phyloP scores from a whole-genome alignment of 2,797 vertebrate genomes.

The Ficedula albicollis region DNA sequence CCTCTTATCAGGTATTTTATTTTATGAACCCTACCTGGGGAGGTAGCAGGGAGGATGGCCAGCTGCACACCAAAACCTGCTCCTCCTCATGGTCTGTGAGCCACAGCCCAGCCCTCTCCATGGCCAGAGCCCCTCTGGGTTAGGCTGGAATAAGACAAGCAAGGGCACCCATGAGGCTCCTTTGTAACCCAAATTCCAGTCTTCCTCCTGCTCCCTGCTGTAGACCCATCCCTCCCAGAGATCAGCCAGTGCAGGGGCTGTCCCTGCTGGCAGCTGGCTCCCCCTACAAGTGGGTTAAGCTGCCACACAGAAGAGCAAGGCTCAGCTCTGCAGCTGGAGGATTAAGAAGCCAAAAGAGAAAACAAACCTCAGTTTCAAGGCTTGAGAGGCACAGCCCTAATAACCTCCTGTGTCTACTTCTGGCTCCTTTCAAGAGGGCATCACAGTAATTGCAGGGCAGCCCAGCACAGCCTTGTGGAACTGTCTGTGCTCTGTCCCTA shows the following conservation, averaged over 20 bases:
- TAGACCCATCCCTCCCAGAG: fast-evolving
- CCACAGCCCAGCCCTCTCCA: background rate
- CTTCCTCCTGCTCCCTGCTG: background rate
- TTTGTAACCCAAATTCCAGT: background rate
- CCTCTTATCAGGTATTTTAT: background rate
- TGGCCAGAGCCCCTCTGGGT: background rate
- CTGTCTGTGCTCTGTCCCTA: fast-evolving
- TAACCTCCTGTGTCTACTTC: background rate
- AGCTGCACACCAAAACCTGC: background rate
- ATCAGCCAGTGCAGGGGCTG: too few relatives aligned
- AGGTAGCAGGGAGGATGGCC: background rate
- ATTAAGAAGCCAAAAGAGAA: background rate
- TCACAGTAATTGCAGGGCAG: background rate
- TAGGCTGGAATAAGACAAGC: background rate
- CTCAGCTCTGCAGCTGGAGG: background rate
- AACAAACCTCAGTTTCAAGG: background rate
- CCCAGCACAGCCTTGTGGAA: background rate
- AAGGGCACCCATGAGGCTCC: background rate
- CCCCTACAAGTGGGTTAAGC: fast-evolving
- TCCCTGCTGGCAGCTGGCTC: background rate
- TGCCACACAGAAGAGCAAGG: background rate
- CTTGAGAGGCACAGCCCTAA: background rate
- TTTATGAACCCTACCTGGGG: background rate
- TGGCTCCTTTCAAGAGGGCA: background rate
- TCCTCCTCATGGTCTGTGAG: fast-evolving